Evolutionary conservation across 2,888 invertebrate species (phyloP).

Genomic region (Slavum lentiscoides): DNA sequence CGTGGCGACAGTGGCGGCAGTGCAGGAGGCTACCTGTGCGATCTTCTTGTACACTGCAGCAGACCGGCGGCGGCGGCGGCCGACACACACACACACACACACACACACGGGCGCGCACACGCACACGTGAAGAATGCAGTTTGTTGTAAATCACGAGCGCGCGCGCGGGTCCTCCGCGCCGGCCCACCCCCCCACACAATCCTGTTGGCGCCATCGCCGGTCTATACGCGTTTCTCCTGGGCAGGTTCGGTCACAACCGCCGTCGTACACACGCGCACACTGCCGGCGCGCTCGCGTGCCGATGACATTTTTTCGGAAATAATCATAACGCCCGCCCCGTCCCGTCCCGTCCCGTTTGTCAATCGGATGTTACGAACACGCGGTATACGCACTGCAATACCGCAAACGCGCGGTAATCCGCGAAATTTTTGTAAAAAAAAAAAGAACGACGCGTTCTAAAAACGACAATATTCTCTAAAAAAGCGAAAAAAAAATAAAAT

Average conservation of each 20-base stretch:
- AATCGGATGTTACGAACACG: no score
- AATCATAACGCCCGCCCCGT: no score
- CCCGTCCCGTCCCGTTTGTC: no score
- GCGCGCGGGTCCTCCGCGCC: constrained; percentile 33
- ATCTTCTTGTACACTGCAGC: constrained; percentile 11
- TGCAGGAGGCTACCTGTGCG: constrained; percentile 34
- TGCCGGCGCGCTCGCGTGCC: background rate
- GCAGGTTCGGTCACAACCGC: constrained; percentile 21
- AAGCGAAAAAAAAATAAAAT: no score
- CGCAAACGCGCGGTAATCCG: no score
- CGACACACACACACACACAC: background rate
- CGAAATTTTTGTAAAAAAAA: no score
- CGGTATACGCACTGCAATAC: no score
- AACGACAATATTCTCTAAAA: no score
- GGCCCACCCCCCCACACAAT: constrained; percentile 23
- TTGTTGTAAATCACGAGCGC: constrained; percentile 48
- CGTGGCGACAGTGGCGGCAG: background rate
- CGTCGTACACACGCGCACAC: background rate
- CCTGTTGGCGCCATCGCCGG: constrained; percentile 49
- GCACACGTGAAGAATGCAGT: constrained; percentile 46
- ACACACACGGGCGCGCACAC: no score
- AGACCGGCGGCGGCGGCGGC: background rate
- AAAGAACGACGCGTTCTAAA: no score
- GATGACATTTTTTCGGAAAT: constrained; percentile 45
- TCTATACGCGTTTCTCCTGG: constrained; percentile 19